Conservation (phyloP, 2,797 vertebrate genomes). For the Halcyon leucocephala region DNA sequence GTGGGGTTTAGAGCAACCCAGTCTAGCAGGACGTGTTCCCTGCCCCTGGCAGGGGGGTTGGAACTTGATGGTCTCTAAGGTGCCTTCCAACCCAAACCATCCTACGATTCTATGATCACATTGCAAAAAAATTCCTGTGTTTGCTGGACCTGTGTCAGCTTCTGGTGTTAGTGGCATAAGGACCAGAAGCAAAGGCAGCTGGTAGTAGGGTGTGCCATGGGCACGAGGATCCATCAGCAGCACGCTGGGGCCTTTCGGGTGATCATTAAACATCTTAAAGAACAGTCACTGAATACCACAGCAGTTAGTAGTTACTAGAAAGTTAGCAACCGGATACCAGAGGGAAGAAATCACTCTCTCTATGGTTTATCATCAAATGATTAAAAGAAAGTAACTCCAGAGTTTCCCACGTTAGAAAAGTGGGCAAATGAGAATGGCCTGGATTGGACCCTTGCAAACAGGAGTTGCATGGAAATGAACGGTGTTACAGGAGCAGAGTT, state of each 20-base stretch:
- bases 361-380: not conserved
- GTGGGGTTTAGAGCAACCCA: too few species aligned
- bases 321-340: not conserved
- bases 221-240: slow-evolving; percentile 52
- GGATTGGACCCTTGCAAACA: not conserved
- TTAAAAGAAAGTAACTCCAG: not conserved
- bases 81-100: too few species aligned
- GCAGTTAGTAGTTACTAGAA: slow-evolving; percentile 2
- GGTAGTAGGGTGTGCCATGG: not conserved
- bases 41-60: too few species aligned
- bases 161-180: slow-evolving; percentile 10
- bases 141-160: not conserved
- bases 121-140: not conserved
- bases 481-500: not conserved
- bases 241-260: slow-evolving; percentile 5
- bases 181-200: not conserved
- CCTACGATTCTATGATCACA: not conserved
- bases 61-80: too few species aligned
- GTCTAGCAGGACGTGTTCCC: too few species aligned
- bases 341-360: not conserved
- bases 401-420: not conserved
- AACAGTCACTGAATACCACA: slow-evolving; percentile 36
- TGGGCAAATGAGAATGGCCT: not conserved
- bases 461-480: not conserved
- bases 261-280: slow-evolving; percentile 48